Conservation (phyloP, 2,888 invertebrate species). For the Rotaria magnacalcarata region DNA sequence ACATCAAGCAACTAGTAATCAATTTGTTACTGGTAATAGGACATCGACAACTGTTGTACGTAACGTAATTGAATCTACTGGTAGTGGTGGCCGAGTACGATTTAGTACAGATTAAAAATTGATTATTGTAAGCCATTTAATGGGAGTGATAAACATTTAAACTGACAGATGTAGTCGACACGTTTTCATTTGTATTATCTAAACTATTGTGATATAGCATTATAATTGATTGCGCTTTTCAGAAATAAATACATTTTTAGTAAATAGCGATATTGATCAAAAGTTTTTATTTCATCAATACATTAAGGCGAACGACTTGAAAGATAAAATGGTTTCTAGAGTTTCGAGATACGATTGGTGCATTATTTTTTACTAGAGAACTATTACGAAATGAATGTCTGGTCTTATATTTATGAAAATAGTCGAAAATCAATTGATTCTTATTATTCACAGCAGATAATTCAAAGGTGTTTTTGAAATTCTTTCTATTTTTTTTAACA, state of each 20-base stretch:
- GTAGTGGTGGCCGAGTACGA: background rate
- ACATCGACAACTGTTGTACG: too few species aligned
- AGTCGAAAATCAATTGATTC: too few species aligned
- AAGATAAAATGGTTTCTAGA: too few species aligned
- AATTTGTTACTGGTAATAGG: background rate
- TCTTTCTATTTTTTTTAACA: too few species aligned
- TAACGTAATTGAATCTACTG: background rate
- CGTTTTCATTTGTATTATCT: background rate
- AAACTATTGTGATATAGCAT: background rate
- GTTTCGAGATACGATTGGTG: too few species aligned
- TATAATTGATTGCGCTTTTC: background rate
- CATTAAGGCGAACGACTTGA: too few species aligned
- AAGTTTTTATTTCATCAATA: too few species aligned
- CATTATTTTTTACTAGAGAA: too few species aligned
- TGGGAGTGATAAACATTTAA: background rate
- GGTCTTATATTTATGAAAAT: too few species aligned
- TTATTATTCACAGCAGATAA: too few species aligned
- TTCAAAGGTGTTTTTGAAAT: too few species aligned
- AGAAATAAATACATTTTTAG: background rate
- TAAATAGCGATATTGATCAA: background rate
- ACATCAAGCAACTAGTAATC: background rate
- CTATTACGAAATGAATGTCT: too few species aligned
- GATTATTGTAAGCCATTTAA: background rate
- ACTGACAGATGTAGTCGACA: background rate
- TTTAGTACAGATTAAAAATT: background rate